Base-by-base conservation (phyloP, 2,797 vertebrate genomes). In the Hyperoplus lanceolatus region DNA sequence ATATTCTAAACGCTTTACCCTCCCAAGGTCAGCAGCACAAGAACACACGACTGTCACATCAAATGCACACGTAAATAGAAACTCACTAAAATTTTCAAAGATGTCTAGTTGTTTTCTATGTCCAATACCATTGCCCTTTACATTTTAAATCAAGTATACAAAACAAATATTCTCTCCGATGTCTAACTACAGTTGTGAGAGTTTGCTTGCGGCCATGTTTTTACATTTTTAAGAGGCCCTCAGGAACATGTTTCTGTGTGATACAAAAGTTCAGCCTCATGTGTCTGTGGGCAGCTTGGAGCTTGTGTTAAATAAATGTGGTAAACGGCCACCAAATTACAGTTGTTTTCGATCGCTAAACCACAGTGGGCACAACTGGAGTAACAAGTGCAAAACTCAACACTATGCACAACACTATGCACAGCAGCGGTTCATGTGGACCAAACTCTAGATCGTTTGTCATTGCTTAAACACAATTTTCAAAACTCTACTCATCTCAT, bases 141-240 rank as follows among this genome's bases (percentile, higher is more conserved):
- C 60, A 60, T 48, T 78, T 77, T 39, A 70, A 57, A 70, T 74
- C 68, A 68, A 38, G 39, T n/a, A 54, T 6, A 79, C 51, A 53
- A 80, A 76, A 70, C 64, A 68, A 83, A 73, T 42, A 74, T 38
- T 58, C 46, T 67, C 77, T 84, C 56, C 68, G 55, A 73, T 80
- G 76, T 77, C 69, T 77, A 61, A 70, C 56, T 75, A 18, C 59
- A 60, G 9, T 61, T 62, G 29, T 70, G 16, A 74, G 55, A 55
- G 21, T 84, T 80, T 77, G 69, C 86, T 80, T 49, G 16, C 43
- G 59, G 70, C 77, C 57, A 41, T 56, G 48, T 66, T 72, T 43
- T 56, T 29, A 29, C 55, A 65, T 79, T 80, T 73, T 65, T 58
- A 86, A 80, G 11, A 82, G 75, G 72, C 80, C 41, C 43, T 49